Conservation (phyloP, 2,888 invertebrate species). For the Ornithoptera priamus region DNA sequence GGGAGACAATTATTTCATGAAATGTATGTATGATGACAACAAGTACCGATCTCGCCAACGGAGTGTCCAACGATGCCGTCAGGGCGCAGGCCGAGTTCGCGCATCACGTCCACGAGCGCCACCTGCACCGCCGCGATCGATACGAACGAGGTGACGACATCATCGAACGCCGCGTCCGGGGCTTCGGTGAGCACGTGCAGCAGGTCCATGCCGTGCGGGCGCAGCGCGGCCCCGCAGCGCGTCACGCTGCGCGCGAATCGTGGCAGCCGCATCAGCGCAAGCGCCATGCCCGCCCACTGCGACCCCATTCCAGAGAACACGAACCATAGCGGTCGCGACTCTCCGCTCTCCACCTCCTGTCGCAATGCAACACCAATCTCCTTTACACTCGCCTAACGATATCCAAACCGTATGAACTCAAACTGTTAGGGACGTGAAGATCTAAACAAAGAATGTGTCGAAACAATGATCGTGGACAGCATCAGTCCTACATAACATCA, state of each 20-base stretch:
- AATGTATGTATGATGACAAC: neutral
- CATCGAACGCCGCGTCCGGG: constrained; percentile 88
- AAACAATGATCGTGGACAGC: no score
- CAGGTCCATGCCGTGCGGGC: constrained; percentile 91
- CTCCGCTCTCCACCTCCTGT: constrained; percentile 62
- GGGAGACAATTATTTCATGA: no score
- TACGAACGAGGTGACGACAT: constrained; percentile 94
- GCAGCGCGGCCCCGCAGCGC: constrained; percentile 87
- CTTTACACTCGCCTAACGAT: no score
- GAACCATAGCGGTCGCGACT: constrained; percentile 93
- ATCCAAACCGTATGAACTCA: no score
- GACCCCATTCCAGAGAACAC: constrained; percentile 99
- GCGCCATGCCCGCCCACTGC: constrained; percentile 98
- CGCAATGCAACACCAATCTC: neutral
- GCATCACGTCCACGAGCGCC: constrained; percentile 94
- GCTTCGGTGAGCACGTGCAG: constrained; percentile 87
- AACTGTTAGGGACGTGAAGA: no score
- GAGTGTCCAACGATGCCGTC: constrained; percentile 99
- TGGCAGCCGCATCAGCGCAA: constrained; percentile 90
- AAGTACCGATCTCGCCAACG: constrained; percentile 89
- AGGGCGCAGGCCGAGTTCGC: constrained; percentile 87
- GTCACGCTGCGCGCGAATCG: constrained; percentile 89
- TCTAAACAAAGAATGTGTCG: no score
- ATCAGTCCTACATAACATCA: no score
- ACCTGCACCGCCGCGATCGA: constrained; percentile 98